These are phyloP conservation scores for Uropsilus gracilis DNA, from an alignment of 2,113 vertebrate species.

Conservation along the genomic window DNA sequence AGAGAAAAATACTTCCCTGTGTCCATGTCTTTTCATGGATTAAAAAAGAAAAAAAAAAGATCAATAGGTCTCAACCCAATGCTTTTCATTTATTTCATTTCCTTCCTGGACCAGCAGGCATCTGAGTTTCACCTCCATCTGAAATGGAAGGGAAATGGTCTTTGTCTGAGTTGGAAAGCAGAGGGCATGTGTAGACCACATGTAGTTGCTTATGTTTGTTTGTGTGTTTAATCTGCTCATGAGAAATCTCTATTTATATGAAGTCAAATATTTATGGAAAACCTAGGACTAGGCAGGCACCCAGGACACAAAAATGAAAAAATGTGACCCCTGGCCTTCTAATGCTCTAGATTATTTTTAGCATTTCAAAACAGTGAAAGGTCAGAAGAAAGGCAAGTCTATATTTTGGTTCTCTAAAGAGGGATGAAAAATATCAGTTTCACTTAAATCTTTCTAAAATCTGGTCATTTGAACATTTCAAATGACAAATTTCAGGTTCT, in stretches of 20 bases:
- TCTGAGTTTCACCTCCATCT: background rate
- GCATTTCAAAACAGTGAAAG: slow-evolving; percentile 2
- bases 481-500: slow-evolving; percentile 11
- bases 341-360: background rate
- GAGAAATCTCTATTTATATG: background rate
- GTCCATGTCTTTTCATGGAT: background rate
- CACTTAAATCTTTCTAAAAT: background rate
- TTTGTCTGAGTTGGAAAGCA: slow-evolving; percentile 18
- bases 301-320: background rate
- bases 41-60: slow-evolving; percentile 28
- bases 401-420: slow-evolving; percentile 1
- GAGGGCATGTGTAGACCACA: background rate
- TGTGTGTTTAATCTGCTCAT: background rate
- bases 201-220: background rate
- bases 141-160: slow-evolving; percentile 1
- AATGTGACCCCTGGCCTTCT: background rate
- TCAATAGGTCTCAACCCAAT: background rate
- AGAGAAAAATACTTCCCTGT: slow-evolving; percentile 41
- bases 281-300: background rate
- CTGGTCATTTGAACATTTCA: background rate
- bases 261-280: slow-evolving; percentile 2
- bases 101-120: slow-evolving; percentile 42
- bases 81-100: background rate
- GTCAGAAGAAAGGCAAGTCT: background rate
- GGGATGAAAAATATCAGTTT: background rate